Evolutionary conservation across 2,888 invertebrate species (phyloP).

Genomic region (Halictus quadricinctus): DNA sequence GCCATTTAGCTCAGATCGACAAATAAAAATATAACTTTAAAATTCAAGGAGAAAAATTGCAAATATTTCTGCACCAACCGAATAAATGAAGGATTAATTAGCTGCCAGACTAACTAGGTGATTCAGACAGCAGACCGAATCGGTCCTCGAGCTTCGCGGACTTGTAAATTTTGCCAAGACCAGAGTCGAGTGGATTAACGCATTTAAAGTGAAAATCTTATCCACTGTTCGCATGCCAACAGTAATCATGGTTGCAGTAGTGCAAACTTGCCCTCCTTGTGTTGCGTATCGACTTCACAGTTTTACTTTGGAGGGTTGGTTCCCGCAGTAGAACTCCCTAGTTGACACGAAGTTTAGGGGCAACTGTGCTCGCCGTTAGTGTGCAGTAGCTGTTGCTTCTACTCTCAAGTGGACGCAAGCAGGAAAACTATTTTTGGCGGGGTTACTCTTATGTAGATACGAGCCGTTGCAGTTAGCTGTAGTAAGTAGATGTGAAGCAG

Average conservation of each 20-base stretch:
- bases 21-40: too few relatives aligned
- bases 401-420: background rate
- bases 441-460: background rate
- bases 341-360: slow-evolving; percentile 1
- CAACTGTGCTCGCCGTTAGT: background rate
- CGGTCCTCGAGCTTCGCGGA: background rate
- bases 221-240: background rate
- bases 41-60: too few relatives aligned
- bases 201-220: background rate
- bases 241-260: background rate
- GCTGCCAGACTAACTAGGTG: background rate
- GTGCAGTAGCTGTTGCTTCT: background rate
- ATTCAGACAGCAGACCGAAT: background rate
- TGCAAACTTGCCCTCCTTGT: background rate
- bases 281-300: background rate
- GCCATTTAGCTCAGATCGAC: too few relatives aligned
- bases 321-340: background rate
- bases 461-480: background rate
- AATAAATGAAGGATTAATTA: too few relatives aligned
- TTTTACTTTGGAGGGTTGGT: background rate
- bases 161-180: background rate
- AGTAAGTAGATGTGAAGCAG: background rate
- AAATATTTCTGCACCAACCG: too few relatives aligned
- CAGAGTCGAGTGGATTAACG: background rate
- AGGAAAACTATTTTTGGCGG: background rate